A percentile compares a stretch with the other conserved stretches of the same genome.
These are phyloP conservation scores for Betta splendens DNA, from an alignment of 2,797 vertebrate genomes.

Conservation along the genomic window DNA sequence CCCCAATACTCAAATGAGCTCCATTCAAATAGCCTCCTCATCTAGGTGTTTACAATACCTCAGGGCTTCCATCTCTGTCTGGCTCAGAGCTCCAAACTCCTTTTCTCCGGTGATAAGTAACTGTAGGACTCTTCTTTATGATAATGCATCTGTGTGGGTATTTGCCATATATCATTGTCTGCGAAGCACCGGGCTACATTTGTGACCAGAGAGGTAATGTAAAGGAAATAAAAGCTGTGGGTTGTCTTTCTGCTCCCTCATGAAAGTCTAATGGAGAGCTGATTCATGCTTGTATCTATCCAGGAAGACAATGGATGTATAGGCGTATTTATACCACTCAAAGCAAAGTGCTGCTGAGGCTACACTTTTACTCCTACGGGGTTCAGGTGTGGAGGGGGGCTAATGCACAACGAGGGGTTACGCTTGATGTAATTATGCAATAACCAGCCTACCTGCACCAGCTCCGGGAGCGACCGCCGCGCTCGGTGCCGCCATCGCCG, in stretches of 20 bases:
- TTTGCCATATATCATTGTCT: slow-evolving; percentile 55
- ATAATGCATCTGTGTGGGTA: slow-evolving; percentile 64
- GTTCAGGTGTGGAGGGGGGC: slow-evolving; percentile 66
- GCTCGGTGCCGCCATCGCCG: slow-evolving; percentile 21
- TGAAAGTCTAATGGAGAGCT: slow-evolving; percentile 74
- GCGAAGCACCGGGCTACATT: slow-evolving; percentile 39
- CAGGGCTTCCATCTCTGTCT: slow-evolving; percentile 45
- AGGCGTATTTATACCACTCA: slow-evolving; percentile 67
- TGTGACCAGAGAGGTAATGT: slow-evolving; percentile 56
- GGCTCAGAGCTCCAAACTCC: slow-evolving; percentile 19
- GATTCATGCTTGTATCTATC: slow-evolving; percentile 67
- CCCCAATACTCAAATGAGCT: slow-evolving; percentile 38
- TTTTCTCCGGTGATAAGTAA: slow-evolving; percentile 45
- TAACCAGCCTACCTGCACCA: slow-evolving; percentile 47
- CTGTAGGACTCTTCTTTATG: slow-evolving; percentile 55
- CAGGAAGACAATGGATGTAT: slow-evolving; percentile 65
- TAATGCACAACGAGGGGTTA: slow-evolving; percentile 65
- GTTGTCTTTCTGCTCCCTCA: slow-evolving; percentile 67
- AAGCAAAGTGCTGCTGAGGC: slow-evolving; percentile 68
- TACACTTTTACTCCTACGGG: slow-evolving; percentile 70
- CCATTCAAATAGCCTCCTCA: slow-evolving; percentile 49
- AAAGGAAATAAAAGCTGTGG: slow-evolving; percentile 68
- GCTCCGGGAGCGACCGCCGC: slow-evolving; percentile 29
- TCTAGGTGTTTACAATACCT: slow-evolving; percentile 55
- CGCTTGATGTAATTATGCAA: slow-evolving; percentile 65